A percentile compares a stretch with the other conserved stretches of the same genome.
Evolutionary conservation across 2,888 invertebrate genomes (phyloP).

Genomic region (Cephus runcator): DNA sequence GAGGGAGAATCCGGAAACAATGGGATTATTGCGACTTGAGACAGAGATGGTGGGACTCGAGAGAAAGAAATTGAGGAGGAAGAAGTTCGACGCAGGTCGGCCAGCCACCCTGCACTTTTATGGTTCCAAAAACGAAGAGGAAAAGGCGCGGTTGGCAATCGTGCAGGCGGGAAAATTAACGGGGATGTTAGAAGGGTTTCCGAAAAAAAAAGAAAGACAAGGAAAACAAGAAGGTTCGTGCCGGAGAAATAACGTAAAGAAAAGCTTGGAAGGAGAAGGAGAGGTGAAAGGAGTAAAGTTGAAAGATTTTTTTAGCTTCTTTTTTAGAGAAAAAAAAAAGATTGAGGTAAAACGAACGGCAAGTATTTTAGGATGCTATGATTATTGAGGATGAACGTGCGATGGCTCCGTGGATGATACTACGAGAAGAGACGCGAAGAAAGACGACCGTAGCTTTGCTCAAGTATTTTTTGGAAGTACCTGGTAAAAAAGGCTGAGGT

Average conservation of each 20-base stretch:
- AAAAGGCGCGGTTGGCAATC: constrained; percentile 21
- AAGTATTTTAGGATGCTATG: constrained; percentile 9
- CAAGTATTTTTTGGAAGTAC: background rate
- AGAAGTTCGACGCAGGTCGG: background rate
- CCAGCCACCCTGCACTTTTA: background rate
- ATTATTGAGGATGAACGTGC: constrained; percentile 8
- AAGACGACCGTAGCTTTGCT: constrained; percentile 5
- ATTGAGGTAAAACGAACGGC: constrained; percentile 20
- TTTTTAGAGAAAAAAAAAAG: constrained; percentile 10
- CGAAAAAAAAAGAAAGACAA: constrained; percentile 4
- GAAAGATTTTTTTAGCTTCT: background rate
- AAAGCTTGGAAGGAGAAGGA: constrained; percentile 16
- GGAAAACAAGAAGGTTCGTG: background rate
- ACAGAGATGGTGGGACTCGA: no score
- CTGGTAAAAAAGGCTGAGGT: background rate
- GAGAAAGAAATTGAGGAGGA: background rate
- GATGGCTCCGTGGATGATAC: constrained; percentile 10
- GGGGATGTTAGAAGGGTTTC: background rate
- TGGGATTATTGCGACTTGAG: background rate
- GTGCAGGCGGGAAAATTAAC: constrained; percentile 14
- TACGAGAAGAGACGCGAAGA: constrained; percentile 6
- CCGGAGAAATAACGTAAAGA: background rate
- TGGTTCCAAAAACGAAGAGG: constrained; percentile 5
- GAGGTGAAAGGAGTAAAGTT: constrained; percentile 1
- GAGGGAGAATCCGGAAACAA: background rate